phyloP scores from a whole-genome alignment of 2,113 vertebrate genomes.

The Mola mola region DNA sequence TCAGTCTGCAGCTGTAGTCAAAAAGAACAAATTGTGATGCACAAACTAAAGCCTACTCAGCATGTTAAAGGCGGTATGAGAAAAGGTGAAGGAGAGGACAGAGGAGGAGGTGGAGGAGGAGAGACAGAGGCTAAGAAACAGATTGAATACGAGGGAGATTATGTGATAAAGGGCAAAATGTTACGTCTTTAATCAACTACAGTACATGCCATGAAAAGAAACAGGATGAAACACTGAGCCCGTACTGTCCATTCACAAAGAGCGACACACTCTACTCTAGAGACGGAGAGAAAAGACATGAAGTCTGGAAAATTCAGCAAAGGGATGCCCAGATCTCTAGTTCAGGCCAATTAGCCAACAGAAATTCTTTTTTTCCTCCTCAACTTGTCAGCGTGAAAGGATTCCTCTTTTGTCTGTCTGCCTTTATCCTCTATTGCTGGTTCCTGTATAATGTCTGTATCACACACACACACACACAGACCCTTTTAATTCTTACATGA shows the following conservation, averaged over 20 bases:
- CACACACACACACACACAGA: constrained; percentile 15
- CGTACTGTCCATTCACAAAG: constrained; percentile 40
- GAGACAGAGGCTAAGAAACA: constrained; percentile 25
- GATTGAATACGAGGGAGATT: constrained; percentile 26
- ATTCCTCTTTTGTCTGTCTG: constrained; percentile 67
- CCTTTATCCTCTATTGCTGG: constrained; percentile 55
- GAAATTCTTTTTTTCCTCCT: constrained; percentile 44
- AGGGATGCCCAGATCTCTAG: constrained; percentile 63
- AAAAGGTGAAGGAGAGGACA: constrained; percentile 3
- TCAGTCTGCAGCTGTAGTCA: constrained; percentile 19
- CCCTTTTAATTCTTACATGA: constrained; percentile 54
- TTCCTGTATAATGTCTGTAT: constrained; percentile 28
- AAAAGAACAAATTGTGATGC: constrained; percentile 43
- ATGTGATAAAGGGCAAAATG: constrained; percentile 55
- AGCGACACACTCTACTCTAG: constrained; percentile 46
- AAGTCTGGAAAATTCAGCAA: constrained; percentile 65
- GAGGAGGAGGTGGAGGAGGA: constrained; percentile 16
- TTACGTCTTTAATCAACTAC: constrained; percentile 52
- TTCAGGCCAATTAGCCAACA: constrained; percentile 75
- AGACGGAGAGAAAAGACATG: constrained; percentile 55
- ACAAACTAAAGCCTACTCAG: constrained; percentile 31
- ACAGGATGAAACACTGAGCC: constrained; percentile 53
- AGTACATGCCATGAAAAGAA: constrained; percentile 41
- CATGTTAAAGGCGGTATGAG: constrained; percentile 6
- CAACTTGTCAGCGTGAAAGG: constrained; percentile 70